Evolutionary conservation across 2,888 invertebrate species (phyloP).

Genomic region (Gastracanthus pulcherrimus): DNA sequence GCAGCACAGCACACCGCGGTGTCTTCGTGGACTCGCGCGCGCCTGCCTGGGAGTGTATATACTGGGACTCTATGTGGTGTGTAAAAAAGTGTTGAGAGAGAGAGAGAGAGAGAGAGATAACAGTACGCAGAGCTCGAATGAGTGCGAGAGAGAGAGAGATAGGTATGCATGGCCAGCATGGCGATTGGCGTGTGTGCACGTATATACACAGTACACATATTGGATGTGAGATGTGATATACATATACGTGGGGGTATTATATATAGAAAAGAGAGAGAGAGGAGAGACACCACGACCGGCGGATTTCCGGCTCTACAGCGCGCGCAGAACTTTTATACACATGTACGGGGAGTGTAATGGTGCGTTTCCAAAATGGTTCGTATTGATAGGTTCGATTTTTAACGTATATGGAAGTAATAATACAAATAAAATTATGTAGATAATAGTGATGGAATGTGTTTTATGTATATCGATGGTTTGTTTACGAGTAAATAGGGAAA

Average conservation of each 20-base stretch:
- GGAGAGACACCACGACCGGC: slow-evolving; percentile 39
- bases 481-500: no score
- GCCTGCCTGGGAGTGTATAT: no score
- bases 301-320: slow-evolving; percentile 53
- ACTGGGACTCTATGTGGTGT: neutral
- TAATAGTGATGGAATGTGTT: no score
- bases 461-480: no score
- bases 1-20: neutral
- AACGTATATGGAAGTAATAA: no score
- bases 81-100: neutral
- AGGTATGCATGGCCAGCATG: no score
- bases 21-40: neutral
- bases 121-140: no score
- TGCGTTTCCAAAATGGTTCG: no score
- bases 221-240: neutral
- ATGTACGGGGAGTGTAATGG: no score
- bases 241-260: neutral
- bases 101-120: neutral
- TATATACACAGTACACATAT: neutral
- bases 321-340: neutral
- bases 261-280: neutral
- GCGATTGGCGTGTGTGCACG: no score
- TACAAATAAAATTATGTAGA: no score
- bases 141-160: neutral
- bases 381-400: no score